These are phyloP conservation scores for Ophion ellenae DNA, from an alignment of 2,888 invertebrate genomes.

Conservation along the genomic window DNA sequence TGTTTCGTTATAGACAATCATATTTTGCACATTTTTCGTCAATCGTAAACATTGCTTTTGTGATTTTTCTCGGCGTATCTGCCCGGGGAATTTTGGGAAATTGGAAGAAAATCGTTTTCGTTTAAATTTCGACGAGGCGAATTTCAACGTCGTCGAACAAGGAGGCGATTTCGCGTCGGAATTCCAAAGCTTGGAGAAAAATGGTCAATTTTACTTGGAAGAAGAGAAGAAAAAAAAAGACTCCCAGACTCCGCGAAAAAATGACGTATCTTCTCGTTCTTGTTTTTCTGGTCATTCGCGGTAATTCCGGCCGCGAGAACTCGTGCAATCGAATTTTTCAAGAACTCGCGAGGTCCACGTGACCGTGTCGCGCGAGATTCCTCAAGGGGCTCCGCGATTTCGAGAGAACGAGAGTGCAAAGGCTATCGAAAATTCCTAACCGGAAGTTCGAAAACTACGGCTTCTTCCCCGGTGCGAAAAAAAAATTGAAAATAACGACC, in stretches of 20 bases:
- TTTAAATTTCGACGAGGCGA: too few species aligned
- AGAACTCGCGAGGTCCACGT: not conserved
- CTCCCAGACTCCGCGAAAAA: too few species aligned
- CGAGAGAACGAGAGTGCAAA: not conserved
- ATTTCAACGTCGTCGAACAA: too few species aligned
- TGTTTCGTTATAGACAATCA: not conserved
- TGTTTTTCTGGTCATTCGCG: conserved; percentile 7
- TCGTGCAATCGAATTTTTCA: conserved; percentile 23
- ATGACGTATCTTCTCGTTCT: not conserved
- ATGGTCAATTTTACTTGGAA: not conserved
- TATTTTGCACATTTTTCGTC: too few species aligned
- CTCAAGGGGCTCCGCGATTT: not conserved
- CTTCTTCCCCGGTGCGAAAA: not conserved
- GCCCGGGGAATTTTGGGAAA: too few species aligned
- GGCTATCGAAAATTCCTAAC: not conserved
- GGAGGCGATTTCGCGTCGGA: not conserved
- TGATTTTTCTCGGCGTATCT: too few species aligned
- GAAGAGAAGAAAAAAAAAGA: not conserved
- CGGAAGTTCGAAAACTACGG: not conserved
- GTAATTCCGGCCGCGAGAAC: not conserved
- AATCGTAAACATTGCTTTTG: too few species aligned
- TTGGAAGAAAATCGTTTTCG: too few species aligned
- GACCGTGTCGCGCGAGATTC: conserved; percentile 6
- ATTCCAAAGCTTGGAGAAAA: not conserved
- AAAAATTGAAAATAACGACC: not conserved